phyloP scores from a whole-genome alignment of 2,113 vertebrate genomes.

The Hypanus sabinus region DNA sequence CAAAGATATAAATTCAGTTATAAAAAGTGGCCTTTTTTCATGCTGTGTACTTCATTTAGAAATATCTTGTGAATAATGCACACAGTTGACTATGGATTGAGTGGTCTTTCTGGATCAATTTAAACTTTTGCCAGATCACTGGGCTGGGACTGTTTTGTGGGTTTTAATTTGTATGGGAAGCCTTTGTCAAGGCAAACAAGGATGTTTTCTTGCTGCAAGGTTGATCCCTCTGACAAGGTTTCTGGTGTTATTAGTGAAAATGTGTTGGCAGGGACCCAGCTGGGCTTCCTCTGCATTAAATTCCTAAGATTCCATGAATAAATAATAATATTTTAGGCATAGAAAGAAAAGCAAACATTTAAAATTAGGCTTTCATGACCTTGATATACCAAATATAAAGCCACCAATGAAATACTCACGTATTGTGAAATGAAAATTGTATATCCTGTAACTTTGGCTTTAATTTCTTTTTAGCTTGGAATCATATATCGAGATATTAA shows the following conservation, averaged over 20 bases:
- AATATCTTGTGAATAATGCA: background rate
- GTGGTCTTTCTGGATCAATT: background rate
- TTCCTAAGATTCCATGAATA: background rate
- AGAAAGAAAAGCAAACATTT: background rate
- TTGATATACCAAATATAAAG: too few species aligned
- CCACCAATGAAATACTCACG: too few species aligned
- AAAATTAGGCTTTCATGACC: too few species aligned
- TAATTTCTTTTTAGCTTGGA: slow-evolving; percentile 69
- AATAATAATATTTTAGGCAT: background rate
- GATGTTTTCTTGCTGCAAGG: background rate
- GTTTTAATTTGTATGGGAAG: background rate
- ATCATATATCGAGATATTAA: slow-evolving; percentile 97
- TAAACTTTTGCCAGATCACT: background rate
- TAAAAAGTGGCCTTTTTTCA: too few species aligned
- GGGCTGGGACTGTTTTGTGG: too few species aligned
- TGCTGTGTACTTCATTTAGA: background rate
- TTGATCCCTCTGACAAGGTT: background rate
- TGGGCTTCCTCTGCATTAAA: too few species aligned
- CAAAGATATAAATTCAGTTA: too few species aligned
- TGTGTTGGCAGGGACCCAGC: too few species aligned
- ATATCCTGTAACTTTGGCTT: slow-evolving; percentile 41
- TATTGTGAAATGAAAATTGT: background rate
- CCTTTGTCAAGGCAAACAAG: background rate
- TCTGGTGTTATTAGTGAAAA: background rate
- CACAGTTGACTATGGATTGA: background rate